Evolutionary conservation across 2,113 vertebrate genomes (phyloP).

Genomic region (Odontesthes bonariensis): DNA sequence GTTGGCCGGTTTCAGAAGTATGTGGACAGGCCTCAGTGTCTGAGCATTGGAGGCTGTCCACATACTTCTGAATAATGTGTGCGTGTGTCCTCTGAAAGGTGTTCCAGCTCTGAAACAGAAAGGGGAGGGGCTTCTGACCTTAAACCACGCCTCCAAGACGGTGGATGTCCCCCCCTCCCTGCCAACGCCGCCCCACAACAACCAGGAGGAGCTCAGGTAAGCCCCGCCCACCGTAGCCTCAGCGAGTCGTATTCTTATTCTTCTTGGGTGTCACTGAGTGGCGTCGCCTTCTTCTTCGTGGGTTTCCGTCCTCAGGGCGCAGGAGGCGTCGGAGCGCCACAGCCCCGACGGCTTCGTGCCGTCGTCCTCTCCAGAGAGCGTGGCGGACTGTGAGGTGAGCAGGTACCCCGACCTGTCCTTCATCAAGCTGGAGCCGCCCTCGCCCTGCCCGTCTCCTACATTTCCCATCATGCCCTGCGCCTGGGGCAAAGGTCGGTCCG

Average conservation of each 20-base stretch:
- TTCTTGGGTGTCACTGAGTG: background rate
- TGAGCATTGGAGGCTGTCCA: background rate
- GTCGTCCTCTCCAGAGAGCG: conserved; percentile 96
- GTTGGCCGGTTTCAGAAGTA: background rate
- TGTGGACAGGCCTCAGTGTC: no score
- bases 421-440: conserved; percentile 92
- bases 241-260: no score
- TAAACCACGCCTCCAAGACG: conserved; percentile 89
- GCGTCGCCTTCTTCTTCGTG: background rate
- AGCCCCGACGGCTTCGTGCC: conserved; percentile 92
- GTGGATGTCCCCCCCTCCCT: conserved; percentile 96
- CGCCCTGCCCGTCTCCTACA: conserved; percentile 90
- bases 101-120: conserved; percentile 72
- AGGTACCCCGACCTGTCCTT: conserved; percentile 92
- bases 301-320: conserved; percentile 79
- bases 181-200: conserved; percentile 97
- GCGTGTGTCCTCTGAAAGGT: conserved; percentile 25
- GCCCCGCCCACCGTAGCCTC: accelerated
- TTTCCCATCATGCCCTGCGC: conserved; percentile 91
- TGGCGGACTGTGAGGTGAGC: conserved; percentile 90
- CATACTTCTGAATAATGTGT: background rate
- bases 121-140: conserved; percentile 87
- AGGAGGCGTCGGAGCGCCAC: conserved; percentile 86
- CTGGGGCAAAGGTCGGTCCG: conserved; percentile 87
- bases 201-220: conserved; percentile 95